Evolutionary conservation across 2,797 vertebrate species (phyloP), one percentile per base, ranked within the genome.

Genomic region (Acanthopagrus latus): DNA sequence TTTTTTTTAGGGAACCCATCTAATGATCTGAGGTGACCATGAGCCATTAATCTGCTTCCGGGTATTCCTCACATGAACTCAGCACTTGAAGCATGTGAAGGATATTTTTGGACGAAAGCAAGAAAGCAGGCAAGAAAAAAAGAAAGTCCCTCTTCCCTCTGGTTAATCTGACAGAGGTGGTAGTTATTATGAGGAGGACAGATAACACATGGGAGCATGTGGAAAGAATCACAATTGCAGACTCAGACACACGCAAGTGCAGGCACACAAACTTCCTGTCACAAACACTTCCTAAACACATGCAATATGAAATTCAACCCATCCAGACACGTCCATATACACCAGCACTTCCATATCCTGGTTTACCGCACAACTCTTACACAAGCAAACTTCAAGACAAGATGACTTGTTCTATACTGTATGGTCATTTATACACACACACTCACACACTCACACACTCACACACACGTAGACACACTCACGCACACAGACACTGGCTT

Each of bases 171-270:
- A 85, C 72, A 81, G 91, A 86, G 90, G 83, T 90, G 87, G 90
- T 89, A 77, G 78, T 86, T 93, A 87, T 94, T 93, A 91, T 79
- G 76, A 90, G 71, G 59, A 86, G 83, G 82, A 84, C 82, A 91
- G 92, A 95, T 94, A 93, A 94, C 88, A 93, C 87, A 89, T 82
- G 64, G 81, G 73, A 88, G 79, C 93, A 93, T 93, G 90, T 92
- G 92, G 91, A 92, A 93, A 82, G 78, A 92, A 94, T 94, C 91
- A 94, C 85, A 87, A 74, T 82, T 77, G 80, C 67, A 72, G 62
- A 84, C 66, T 74, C 58, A 64, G 86, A 87, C 73, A 83, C 81
- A 90, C 64, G 76, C 81, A 82, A 85, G 66, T 27, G 9, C 74
- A 82, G 63, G 51, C 82, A 83, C 84, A 92, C 84, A 86, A 87